Base-by-base conservation (phyloP, 2,113 vertebrate genomes). In the Hymenochirus boettgeri region DNA sequence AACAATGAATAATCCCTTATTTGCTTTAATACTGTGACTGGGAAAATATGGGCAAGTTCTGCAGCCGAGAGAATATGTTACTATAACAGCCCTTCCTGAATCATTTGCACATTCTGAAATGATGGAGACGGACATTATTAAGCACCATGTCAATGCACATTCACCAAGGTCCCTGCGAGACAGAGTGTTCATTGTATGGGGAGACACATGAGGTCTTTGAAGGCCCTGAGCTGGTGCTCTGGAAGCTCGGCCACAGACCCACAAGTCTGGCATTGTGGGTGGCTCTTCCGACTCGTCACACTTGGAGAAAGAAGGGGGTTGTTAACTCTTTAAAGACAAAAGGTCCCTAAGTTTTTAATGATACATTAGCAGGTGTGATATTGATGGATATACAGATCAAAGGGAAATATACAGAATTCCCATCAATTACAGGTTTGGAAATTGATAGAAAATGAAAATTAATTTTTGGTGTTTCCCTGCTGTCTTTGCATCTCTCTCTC, bases 71-170 rank as follows among this genome's bases (percentile, higher is more conserved):
- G 29, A 37, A 50, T 51, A 29, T 58, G 63, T 18, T 51, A 21
- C 51, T 58, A 58, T 42, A 21, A 57, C 37, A 45, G 27, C n/a
- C 27, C 63, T 57, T 57, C 45, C 63, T 45, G 56, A 67, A 67
- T 67, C 51, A 67, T 67, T 42, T 59, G 56, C 64, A 67, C 64
- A 67, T 67, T 67, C 64, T 59, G 46, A 29, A 33, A 67, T 59
- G 46, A 59, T 53, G 64, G 64, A 59, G 55, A 21, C 9, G 18
- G 31, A 33, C 64, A 58, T 67, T 67, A 33, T 25, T 39, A 67
- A 53, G 17, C 11, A 8, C 64, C 33, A 59, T 33, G 25, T 52
- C 54, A 57, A 67, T 59, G 45, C 55, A 27, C 37, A 67, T 67
- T 59, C 55, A 67, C 56, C 33, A 31, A 57, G 56, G 64, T 67